Percentiles rank a stretch among this genome's conserved stretches.
Conservation (phyloP, 2,797 vertebrate genomes). For the Molossus alvarezi region DNA sequence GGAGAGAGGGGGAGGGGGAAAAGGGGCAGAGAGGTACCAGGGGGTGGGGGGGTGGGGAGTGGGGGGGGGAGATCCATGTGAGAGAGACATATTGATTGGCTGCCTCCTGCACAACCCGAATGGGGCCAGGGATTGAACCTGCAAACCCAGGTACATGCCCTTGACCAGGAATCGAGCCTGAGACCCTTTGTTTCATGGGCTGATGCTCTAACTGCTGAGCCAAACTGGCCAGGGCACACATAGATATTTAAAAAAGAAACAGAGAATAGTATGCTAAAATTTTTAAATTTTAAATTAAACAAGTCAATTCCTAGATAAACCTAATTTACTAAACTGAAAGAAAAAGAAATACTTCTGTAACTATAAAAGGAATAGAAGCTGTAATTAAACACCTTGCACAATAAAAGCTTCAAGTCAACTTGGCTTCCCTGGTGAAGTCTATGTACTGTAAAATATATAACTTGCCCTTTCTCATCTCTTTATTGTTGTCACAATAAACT, state of each 20-base stretch:
- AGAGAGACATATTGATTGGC: no score
- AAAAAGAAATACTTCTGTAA: conserved; percentile 22
- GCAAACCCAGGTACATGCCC: no score
- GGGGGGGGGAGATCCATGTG: no score
- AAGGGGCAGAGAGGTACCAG: no score
- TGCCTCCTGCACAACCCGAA: no score
- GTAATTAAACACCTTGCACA: conserved; percentile 31
- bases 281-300: conserved; percentile 37
- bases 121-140: no score
- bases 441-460: neutral
- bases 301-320: neutral
- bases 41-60: no score
- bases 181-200: no score
- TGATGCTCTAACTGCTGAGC: no score
- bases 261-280: neutral
- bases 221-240: neutral
- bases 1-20: no score
- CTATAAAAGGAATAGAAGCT: neutral
- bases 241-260: conserved; percentile 11
- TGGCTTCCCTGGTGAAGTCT: conserved; percentile 2
- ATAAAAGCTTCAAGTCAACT: conserved; percentile 10
- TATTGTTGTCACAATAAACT: neutral
- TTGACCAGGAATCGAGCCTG: no score
- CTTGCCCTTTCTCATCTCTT: neutral
- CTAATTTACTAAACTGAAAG: neutral